Conservation (phyloP, 2,797 vertebrate genomes). For the Labeo calbasu region DNA sequence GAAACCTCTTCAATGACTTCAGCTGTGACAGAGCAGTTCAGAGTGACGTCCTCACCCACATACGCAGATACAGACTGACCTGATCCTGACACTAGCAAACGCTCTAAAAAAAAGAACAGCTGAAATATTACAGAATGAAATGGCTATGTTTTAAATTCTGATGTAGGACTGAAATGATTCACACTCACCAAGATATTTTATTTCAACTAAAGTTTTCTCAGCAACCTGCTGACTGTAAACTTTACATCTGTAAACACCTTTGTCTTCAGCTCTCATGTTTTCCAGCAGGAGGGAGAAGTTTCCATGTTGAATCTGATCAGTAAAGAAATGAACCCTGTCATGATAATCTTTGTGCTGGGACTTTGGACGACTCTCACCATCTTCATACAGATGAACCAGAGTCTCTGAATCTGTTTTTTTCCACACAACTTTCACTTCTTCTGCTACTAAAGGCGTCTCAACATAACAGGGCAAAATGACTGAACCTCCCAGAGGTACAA, state of each 20-base stretch:
- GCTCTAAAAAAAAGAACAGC: background rate
- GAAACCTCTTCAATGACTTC: background rate
- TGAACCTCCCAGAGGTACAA: background rate
- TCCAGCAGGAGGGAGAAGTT: constrained; percentile 19
- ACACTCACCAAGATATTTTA: background rate
- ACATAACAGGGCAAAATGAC: background rate
- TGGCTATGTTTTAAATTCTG: background rate
- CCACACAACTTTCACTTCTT: background rate
- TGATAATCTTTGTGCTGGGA: background rate
- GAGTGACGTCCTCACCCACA: background rate
- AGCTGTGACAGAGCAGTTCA: background rate
- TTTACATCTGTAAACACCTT: background rate
- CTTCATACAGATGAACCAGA: background rate
- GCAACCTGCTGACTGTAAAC: background rate
- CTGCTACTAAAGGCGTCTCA: background rate
- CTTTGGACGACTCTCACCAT: background rate
- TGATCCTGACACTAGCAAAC: background rate
- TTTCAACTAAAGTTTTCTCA: background rate
- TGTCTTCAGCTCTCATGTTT: background rate
- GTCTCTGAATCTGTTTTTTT: background rate
- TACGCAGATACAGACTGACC: rapidly evolving
- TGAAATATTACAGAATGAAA: background rate
- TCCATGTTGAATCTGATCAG: constrained; percentile 7
- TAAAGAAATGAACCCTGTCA: background rate
- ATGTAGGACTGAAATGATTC: background rate